phyloP scores from a whole-genome alignment of 2,113 vertebrate genomes.

The Galemys pyrenaicus region DNA sequence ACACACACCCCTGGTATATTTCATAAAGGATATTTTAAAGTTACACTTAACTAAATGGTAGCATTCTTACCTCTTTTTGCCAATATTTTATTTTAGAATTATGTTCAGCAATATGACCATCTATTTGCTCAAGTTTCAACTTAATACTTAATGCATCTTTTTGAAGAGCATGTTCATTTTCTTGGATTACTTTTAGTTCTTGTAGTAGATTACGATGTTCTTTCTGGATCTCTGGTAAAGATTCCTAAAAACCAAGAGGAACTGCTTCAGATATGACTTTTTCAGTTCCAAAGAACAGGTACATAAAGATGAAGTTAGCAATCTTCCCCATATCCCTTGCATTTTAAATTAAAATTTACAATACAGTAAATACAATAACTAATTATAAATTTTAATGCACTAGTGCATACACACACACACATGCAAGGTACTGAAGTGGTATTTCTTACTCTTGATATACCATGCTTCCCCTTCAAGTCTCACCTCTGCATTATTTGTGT shows the following conservation, averaged over 20 bases:
- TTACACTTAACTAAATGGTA: neutral
- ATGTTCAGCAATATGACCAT: conserved; percentile 89
- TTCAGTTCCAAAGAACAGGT: neutral
- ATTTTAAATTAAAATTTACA: conserved; percentile 16
- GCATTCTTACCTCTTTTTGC: conserved; percentile 92
- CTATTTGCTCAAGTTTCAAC: conserved; percentile 93
- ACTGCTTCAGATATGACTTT: neutral
- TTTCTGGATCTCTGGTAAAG: conserved; percentile 89
- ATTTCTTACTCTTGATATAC: neutral
- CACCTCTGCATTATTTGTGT: conserved; percentile 91
- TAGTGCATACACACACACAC: neutral
- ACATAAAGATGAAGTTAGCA: neutral
- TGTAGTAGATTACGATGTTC: conserved; percentile 87
- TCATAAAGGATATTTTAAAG: neutral
- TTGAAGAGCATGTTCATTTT: conserved; percentile 91
- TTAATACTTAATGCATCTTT: conserved; percentile 93
- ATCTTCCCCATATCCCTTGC: neutral
- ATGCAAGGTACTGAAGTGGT: neutral
- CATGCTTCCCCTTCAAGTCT: neutral
- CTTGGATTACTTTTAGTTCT: conserved; percentile 90
- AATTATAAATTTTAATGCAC: neutral
- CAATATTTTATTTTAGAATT: conserved; percentile 94
- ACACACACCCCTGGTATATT: neutral
- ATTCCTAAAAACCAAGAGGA: conserved; percentile 82
- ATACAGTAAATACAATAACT: neutral